phyloP scores from a whole-genome alignment of 64 coral and sea anemone genomes.

The Montipora efflorescens region DNA sequence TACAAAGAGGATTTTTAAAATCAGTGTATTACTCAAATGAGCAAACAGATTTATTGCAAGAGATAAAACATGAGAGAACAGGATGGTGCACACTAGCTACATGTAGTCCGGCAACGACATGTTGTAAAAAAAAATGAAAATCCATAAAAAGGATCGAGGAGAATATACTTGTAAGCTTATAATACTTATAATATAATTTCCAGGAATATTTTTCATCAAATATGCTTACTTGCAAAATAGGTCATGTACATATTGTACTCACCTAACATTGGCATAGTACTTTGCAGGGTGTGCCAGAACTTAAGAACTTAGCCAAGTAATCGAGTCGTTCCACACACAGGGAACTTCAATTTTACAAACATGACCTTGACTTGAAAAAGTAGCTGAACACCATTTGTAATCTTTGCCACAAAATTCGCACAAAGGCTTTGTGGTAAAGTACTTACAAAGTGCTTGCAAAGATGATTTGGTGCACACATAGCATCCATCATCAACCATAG shows the following conservation, averaged over 20 bases:
- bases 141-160: not conserved
- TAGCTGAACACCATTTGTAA: conserved; percentile 14
- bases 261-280: conserved; percentile 11
- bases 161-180: not conserved
- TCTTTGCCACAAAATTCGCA: conserved; percentile 23
- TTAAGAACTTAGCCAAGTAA: conserved; percentile 19
- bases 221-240: conserved; percentile 12
- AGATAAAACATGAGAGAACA: not conserved
- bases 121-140: too few species aligned
- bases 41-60: conserved; percentile 3
- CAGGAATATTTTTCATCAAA: conserved; percentile 12
- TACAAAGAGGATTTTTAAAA: not conserved
- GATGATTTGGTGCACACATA: not conserved
- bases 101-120: too few species aligned
- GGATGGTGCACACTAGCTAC: too few species aligned
- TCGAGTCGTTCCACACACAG: not conserved
- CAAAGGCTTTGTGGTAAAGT: conserved; percentile 12
- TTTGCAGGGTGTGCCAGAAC: not conserved
- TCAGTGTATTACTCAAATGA: not conserved
- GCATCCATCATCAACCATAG: conserved; percentile 32
- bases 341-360: too few species aligned
- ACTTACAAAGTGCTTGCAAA: not conserved
- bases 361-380: not conserved
- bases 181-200: not conserved
- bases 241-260: conserved; percentile 29